Percentiles rank a stretch among this genome's conserved stretches.
Evolutionary conservation across 2,113 vertebrate species (phyloP).

Genomic region (Rhabdomys dilectus): DNA sequence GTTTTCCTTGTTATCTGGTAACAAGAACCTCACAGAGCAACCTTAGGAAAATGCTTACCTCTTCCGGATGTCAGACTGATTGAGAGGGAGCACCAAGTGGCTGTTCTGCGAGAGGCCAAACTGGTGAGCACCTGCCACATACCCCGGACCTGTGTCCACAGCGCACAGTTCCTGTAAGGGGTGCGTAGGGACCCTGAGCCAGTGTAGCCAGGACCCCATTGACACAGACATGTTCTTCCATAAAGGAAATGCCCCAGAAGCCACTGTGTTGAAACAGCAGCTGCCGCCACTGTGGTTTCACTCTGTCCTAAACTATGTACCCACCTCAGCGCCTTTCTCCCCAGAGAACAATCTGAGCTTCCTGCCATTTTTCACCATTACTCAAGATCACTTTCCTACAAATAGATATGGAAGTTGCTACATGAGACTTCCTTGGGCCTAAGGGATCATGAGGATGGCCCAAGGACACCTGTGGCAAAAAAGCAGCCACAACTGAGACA

Average conservation of each 20-base stretch:
- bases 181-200: not conserved
- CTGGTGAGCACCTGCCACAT: constrained; percentile 88
- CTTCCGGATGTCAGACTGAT: constrained; percentile 89
- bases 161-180: constrained; percentile 87
- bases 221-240: not conserved
- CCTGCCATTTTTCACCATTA: not conserved
- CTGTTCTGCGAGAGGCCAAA: constrained; percentile 93
- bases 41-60: constrained; percentile 86
- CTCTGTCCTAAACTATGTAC: not conserved
- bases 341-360: not conserved
- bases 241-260: not conserved
- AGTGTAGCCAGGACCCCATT: accelerated
- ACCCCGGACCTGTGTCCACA: constrained; percentile 77
- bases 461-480: accelerated
- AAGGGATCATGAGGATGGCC: not conserved
- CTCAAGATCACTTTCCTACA: not conserved
- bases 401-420: accelerated
- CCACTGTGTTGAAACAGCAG: not conserved
- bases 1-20: not conserved
- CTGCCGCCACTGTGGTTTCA: too few species aligned
- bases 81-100: constrained; percentile 92
- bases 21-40: not conserved
- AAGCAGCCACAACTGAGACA: too few species aligned
- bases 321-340: not conserved
- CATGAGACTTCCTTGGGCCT: not conserved